These are phyloP conservation scores for Cydia amplana DNA, from an alignment of 1,140 invertebrate species.

Conservation along the genomic window DNA sequence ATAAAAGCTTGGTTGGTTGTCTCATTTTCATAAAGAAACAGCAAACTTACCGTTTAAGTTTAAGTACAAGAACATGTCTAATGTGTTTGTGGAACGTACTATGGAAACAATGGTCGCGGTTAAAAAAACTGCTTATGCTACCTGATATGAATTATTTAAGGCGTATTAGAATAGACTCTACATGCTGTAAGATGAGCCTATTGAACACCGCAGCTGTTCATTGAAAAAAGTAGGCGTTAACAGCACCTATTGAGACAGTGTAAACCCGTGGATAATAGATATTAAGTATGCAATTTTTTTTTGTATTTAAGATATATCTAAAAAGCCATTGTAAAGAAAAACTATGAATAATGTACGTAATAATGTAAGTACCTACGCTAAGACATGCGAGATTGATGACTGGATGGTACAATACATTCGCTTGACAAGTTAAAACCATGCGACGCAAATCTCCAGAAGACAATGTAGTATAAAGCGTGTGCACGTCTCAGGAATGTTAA, in stretches of 20 bases:
- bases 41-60: conserved; percentile 36
- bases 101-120: background rate
- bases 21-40: conserved; percentile 49
- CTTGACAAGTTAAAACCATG: conserved; percentile 28
- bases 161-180: conserved; percentile 24
- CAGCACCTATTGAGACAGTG: conserved; percentile 32
- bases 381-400: conserved; percentile 28
- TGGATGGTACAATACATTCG: conserved; percentile 19
- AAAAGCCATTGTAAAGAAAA: conserved; percentile 18
- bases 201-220: conserved; percentile 17
- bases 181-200: conserved; percentile 24
- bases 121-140: conserved; percentile 31
- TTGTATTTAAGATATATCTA: conserved; percentile 22
- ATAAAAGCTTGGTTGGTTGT: conserved; percentile 46
- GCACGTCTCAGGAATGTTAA: conserved; percentile 25
- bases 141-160: conserved; percentile 32
- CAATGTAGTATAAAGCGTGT: conserved; percentile 24
- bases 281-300: conserved; percentile 15
- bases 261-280: conserved; percentile 23
- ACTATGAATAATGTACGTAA: background rate
- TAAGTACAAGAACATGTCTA: background rate
- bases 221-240: conserved; percentile 32
- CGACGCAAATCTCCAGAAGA: conserved; percentile 25
- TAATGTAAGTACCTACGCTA: conserved; percentile 2
- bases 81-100: background rate